Evolutionary conservation across 2,888 invertebrate species (phyloP).

Genomic region (Ceriagrion tenellum): DNA sequence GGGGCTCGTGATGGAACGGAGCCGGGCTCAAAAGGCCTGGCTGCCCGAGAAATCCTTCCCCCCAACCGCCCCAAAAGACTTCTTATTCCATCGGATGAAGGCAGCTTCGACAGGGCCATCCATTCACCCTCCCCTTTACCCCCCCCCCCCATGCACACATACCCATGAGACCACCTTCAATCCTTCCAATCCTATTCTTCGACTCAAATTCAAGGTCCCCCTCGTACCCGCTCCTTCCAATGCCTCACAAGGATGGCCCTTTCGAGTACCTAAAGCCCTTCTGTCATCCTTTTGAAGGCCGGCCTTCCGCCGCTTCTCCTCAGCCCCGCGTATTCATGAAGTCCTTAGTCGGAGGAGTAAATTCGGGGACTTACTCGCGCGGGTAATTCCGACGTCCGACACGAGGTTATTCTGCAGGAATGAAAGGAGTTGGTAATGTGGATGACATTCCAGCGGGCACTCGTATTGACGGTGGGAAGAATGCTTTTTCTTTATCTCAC

Average conservation of each 20-base stretch:
- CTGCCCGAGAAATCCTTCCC: neutral
- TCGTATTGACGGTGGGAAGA: too few relatives aligned
- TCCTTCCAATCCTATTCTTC: neutral
- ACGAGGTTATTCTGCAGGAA: too few relatives aligned
- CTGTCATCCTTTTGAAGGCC: neutral
- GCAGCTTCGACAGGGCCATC: neutral
- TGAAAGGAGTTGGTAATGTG: too few relatives aligned
- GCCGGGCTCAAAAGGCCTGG: neutral
- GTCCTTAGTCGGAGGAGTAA: neutral
- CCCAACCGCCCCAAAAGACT: neutral
- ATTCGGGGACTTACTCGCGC: neutral
- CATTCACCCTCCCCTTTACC: neutral
- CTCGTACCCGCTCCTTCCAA: too few relatives aligned
- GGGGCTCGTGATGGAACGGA: neutral
- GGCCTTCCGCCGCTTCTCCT: neutral
- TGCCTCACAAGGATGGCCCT: neutral
- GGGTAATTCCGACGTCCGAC: neutral
- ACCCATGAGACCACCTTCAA: neutral
- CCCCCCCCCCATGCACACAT: too few relatives aligned
- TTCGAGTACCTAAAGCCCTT: neutral
- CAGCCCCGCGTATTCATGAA: neutral
- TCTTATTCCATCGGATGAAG: neutral
- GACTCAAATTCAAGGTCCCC: neutral
- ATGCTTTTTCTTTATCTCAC: too few relatives aligned
- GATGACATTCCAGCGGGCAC: too few relatives aligned